Evolutionary conservation across 2,113 vertebrate genomes (phyloP).

Genomic region (Eulemur macaco): DNA sequence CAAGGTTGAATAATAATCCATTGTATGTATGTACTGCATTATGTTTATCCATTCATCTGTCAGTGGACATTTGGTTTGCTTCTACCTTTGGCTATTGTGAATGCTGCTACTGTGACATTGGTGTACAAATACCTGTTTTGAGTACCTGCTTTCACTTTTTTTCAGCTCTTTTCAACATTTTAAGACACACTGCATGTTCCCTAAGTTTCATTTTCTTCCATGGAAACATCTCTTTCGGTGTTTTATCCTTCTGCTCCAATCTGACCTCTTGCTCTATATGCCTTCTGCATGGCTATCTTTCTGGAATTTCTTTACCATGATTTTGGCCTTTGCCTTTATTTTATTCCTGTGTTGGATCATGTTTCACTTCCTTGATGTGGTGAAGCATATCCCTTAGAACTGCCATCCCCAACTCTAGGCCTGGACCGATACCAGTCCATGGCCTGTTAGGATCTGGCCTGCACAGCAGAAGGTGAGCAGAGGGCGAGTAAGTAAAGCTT

Average conservation of each 20-base stretch:
- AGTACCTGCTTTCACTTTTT: no score
- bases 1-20: background rate
- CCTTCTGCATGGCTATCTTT: background rate
- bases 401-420: no score
- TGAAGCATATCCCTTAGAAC: background rate
- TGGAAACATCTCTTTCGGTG: background rate
- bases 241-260: background rate
- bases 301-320: background rate
- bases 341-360: background rate
- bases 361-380: background rate
- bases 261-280: background rate
- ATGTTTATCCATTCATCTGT: background rate
- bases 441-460: no score
- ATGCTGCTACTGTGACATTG: background rate
- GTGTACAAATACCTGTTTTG: no score
- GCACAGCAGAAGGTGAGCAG: no score
- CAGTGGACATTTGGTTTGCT: background rate
- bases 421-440: no score
- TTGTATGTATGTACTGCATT: background rate
- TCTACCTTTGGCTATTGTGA: background rate
- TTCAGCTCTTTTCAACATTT: background rate
- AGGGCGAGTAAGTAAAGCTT: no score
- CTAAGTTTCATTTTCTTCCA: background rate
- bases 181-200: background rate
- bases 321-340: background rate